Evolutionary conservation across 1,140 invertebrate species (phyloP).

Genomic region (Drosophila orosa): DNA sequence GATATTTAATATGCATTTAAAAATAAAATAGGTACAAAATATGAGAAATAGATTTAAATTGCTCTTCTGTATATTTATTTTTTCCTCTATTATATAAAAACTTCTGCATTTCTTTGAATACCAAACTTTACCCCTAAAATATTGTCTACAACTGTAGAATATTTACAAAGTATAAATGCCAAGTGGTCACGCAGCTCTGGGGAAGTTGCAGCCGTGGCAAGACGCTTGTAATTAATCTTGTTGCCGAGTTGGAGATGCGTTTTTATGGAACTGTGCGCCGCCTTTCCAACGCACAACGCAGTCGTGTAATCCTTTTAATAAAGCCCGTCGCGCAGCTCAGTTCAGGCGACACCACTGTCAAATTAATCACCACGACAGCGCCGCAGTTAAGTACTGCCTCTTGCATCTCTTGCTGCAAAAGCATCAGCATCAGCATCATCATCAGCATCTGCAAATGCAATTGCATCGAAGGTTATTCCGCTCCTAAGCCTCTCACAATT

Average conservation of each 20-base stretch:
- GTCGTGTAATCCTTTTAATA: constrained; percentile 78
- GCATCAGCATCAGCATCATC: constrained; percentile 5
- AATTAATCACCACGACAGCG: constrained; percentile 70
- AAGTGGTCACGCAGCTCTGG: constrained; percentile 45
- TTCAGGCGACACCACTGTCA: constrained; percentile 67
- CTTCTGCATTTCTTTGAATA: too few species aligned
- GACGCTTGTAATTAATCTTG: constrained; percentile 74
- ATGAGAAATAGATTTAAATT: background rate
- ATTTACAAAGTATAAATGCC: constrained; percentile 11
- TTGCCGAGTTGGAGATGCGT: constrained; percentile 35
- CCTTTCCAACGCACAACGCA: constrained; percentile 37
- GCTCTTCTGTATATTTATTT: background rate
- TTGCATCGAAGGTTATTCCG: constrained; percentile 36
- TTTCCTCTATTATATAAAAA: too few species aligned
- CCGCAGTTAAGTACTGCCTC: constrained; percentile 8
- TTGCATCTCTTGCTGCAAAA: constrained; percentile 7
- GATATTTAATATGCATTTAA: background rate
- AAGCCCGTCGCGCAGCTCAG: constrained; percentile 64
- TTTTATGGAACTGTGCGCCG: constrained; percentile 49
- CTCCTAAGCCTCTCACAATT: constrained; percentile 55
- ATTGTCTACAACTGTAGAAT: constrained; percentile 12
- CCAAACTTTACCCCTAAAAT: background rate
- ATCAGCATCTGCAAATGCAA: constrained; percentile 9
- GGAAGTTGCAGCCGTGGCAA: constrained; percentile 30
- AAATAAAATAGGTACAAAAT: background rate